Base-by-base conservation (phyloP, 2,113 vertebrate genomes). In the Tupaia tana region DNA sequence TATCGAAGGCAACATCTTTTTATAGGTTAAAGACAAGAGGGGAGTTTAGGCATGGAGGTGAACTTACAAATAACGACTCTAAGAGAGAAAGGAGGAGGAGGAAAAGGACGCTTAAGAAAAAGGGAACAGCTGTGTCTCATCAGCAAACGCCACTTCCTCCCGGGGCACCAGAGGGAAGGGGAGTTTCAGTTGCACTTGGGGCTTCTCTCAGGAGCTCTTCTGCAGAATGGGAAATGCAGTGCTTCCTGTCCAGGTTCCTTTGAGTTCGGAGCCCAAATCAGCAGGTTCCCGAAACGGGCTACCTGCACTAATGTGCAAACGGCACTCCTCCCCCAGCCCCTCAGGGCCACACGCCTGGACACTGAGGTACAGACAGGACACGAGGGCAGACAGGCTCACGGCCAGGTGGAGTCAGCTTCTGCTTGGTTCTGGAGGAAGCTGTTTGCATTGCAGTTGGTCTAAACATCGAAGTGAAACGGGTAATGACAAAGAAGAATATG, bases 131-230 rank as follows among this genome's bases (percentile, higher is more conserved):
- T 52, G 71, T 14, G 88, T 91, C 90, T 93, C 80, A 97, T 92
- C 96, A 83, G 93, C 95, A 96, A 91, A 95, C 75, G 9, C 71
- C 22, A 89, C 54, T 95, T 97, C 90, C 97, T 90, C 98, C 95
- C 0, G 94, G 0, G 63, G 95, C 94, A 98, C 96, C 97, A 96
- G 94, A 94, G 93, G 91, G 16, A 43, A 81, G 75, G 94, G 96
- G 89, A 24, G 92, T 69, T 86, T 96, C 67, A 0, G 0, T 0
- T n/a, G 27, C 67, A 74, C 91, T 74, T 0, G 0, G 83, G 81
- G 96, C 96, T 84, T 11, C 59, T 2, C 95, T 96, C 75, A 1
- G 0, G 24, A 20, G 93, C 96, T 88, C 81, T 73, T 89, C 34
- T 56, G 31, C 56, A 43, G 69, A 1, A 7, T 4, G 31, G 78